A percentile compares a stretch with the other conserved stretches of the same genome.
Conservation (phyloP, 2,797 vertebrate genomes). For the Crossoptilon crossoptilon region DNA sequence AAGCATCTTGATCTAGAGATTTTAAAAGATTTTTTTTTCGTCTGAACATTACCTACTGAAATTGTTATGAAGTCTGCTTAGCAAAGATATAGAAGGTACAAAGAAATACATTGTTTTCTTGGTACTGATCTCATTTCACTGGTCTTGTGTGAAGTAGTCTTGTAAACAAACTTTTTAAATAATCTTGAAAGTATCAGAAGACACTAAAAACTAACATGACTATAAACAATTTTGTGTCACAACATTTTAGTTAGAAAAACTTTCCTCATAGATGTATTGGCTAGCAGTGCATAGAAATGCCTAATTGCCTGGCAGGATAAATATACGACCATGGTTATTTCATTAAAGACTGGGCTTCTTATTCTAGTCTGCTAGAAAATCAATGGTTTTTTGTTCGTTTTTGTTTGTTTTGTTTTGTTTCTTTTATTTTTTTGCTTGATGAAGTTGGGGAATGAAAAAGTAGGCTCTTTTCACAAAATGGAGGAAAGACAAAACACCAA, state of each 20-base stretch:
- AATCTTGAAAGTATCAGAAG: constrained; percentile 39
- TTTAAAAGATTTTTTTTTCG: not conserved
- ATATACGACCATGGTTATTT: not conserved
- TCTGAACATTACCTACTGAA: not conserved
- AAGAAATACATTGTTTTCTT: constrained; percentile 13
- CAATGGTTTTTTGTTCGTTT: not conserved
- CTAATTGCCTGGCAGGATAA: not conserved
- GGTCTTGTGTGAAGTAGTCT: not conserved
- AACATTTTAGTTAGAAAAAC: not conserved
- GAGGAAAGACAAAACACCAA: not conserved
- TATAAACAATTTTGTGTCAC: not conserved
- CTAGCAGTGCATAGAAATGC: not conserved
- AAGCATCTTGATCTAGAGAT: not conserved
- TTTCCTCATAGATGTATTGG: not conserved
- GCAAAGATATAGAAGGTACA: constrained; percentile 8
- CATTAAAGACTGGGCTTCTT: not conserved
- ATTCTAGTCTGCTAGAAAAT: not conserved
- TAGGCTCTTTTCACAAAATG: not conserved
- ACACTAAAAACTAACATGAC: constrained; percentile 16
- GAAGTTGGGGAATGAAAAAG: not conserved
- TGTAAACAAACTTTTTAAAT: not conserved
- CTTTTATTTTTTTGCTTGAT: not conserved
- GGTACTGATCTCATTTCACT: constrained; percentile 14
- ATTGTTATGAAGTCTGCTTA: not conserved
- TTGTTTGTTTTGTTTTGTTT: not conserved